Conservation (phyloP, 1,140 invertebrate genomes). For the Apolygus lucorum region DNA sequence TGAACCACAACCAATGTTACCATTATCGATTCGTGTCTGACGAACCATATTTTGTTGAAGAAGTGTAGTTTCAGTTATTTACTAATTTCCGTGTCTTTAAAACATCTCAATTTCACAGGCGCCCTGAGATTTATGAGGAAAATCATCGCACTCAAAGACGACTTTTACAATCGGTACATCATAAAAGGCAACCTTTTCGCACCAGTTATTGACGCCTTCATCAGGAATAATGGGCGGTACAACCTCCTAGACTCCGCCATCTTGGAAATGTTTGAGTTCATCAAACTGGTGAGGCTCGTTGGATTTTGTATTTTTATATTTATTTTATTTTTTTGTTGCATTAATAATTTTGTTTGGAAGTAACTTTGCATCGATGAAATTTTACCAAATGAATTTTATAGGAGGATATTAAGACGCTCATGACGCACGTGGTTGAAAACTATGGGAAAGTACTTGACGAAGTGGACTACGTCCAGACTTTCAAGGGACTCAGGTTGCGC, state of each 20-base stretch:
- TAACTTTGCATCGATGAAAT: background rate
- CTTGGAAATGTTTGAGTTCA: constrained; percentile 98
- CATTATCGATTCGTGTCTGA: too few relatives aligned
- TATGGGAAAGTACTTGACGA: constrained; percentile 88
- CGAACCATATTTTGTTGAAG: too few relatives aligned
- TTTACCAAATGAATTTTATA: too few relatives aligned
- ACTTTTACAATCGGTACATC: constrained; percentile 96
- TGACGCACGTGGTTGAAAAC: constrained; percentile 88
- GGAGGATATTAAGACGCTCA: constrained; percentile 94
- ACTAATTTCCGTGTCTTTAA: constrained; percentile 24
- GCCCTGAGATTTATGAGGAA: constrained; percentile 94
- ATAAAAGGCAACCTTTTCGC: constrained; percentile 91
- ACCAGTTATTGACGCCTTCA: constrained; percentile 92
- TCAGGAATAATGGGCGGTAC: constrained; percentile 92
- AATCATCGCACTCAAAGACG: constrained; percentile 94
- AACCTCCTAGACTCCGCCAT: constrained; percentile 98
- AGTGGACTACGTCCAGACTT: constrained; percentile 95
- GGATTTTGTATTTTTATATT: background rate
- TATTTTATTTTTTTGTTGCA: too few relatives aligned
- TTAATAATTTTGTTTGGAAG: too few relatives aligned
- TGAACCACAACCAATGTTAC: too few relatives aligned
- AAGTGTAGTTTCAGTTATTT: constrained; percentile 4
- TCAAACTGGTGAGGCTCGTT: constrained; percentile 59
- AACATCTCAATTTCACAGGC: too few relatives aligned
- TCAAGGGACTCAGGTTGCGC: constrained; percentile 79